Percentiles rank a stretch among this genome's conserved stretches.
Evolutionary conservation across 2,113 vertebrate genomes (phyloP).

Genomic region (Bombycilla garrulus): DNA sequence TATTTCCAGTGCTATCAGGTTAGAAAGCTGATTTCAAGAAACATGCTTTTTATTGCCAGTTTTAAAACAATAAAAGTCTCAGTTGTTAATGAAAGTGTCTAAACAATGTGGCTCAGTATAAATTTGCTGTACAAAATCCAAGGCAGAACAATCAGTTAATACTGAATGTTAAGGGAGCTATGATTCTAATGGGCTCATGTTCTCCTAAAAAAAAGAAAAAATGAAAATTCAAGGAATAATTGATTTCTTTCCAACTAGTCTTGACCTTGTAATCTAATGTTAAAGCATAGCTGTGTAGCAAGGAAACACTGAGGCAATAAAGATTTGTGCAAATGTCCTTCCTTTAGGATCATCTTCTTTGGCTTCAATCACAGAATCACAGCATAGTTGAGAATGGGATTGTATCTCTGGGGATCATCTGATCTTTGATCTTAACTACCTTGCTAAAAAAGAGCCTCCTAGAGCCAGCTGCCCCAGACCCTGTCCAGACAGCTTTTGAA

Average conservation of each 20-base stretch:
- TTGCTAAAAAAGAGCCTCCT: background rate
- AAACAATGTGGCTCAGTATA: background rate
- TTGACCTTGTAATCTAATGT: background rate
- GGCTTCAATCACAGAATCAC: background rate
- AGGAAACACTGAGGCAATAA: background rate
- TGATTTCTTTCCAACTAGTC: background rate
- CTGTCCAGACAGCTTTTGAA: background rate
- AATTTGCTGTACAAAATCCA: background rate
- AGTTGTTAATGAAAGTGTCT: background rate
- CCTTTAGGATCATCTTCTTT: background rate
- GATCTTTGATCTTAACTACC: background rate
- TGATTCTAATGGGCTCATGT: background rate
- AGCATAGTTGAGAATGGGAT: background rate
- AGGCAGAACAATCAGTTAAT: background rate
- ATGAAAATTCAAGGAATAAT: background rate
- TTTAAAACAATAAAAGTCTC: slow-evolving; percentile 6
- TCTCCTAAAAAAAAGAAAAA: background rate
- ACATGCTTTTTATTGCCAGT: background rate
- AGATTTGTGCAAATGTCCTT: background rate
- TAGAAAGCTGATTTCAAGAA: background rate
- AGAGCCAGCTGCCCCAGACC: rapidly evolving
- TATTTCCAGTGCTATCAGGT: background rate
- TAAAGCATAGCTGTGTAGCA: background rate
- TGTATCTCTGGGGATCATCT: background rate
- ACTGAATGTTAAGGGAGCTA: background rate